Conservation (phyloP, 2,888 invertebrate genomes). For the Lasioglossum pauxillum region DNA sequence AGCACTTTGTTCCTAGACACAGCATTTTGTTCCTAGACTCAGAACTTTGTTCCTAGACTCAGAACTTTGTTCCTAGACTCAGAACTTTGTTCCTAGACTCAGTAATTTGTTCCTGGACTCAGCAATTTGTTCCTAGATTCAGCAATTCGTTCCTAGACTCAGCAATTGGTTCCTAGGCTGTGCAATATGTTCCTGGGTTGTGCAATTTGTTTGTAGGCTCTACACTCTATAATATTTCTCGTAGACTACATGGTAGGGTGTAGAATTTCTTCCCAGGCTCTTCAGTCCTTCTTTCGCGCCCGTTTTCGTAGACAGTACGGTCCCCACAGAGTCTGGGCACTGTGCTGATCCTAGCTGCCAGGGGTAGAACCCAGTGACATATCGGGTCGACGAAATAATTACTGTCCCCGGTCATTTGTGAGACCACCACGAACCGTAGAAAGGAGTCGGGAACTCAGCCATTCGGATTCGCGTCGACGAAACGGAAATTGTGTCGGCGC, state of each 20-base stretch:
- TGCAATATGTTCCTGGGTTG: not conserved
- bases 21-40: not conserved
- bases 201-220: not conserved
- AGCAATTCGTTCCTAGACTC: not conserved
- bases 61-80: not conserved
- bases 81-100: not conserved
- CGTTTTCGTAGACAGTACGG: not conserved
- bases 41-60: not conserved
- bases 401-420: constrained; percentile 36
- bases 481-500: constrained; percentile 70
- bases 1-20: not conserved
- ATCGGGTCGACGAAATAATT: constrained; percentile 44
- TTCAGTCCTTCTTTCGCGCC: not conserved
- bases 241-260: not conserved
- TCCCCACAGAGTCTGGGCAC: not conserved
- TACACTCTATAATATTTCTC: not conserved
- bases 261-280: not conserved
- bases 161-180: not conserved
- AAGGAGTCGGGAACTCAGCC: constrained; percentile 40
- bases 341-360: not conserved
- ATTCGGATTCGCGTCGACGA: constrained; percentile 55
- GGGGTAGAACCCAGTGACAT: not conserved
- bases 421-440: constrained; percentile 25
- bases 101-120: not conserved
- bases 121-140: not conserved